Percentiles rank a stretch among this genome's conserved stretches.
Conservation (phyloP, 2,113 vertebrate species). For the Ptychochromis oligacanthus region DNA sequence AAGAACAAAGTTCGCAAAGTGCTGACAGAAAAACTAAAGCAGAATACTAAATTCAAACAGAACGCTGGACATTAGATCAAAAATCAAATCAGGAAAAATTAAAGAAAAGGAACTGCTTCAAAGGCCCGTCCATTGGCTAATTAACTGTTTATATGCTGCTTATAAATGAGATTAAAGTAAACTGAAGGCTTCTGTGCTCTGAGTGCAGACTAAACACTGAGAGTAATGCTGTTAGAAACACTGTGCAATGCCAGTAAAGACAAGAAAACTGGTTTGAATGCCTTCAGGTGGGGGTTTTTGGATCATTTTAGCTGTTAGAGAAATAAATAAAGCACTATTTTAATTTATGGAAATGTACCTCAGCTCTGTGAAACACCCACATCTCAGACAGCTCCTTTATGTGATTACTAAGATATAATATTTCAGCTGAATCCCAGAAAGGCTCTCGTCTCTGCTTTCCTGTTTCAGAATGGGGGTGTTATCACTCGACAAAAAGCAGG, state of each 20-base stretch:
- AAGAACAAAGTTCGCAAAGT: too few relatives aligned
- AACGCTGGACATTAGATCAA: too few relatives aligned
- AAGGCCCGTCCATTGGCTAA: neutral
- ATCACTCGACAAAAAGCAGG: conserved; percentile 54
- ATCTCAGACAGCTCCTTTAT: neutral
- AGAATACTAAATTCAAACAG: too few relatives aligned
- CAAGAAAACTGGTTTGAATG: neutral
- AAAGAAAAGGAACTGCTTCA: neutral
- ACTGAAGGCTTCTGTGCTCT: neutral
- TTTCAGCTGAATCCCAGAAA: conserved; percentile 17
- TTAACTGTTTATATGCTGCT: neutral
- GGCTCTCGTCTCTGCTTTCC: neutral
- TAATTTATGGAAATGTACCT: neutral
- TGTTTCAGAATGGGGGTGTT: conserved; percentile 9
- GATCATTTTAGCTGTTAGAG: neutral
- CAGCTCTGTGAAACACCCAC: neutral
- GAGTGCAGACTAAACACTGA: neutral
- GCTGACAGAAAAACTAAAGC: too few relatives aligned
- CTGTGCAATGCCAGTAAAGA: neutral
- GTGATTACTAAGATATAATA: conserved; percentile 22
- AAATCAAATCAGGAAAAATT: too few relatives aligned
- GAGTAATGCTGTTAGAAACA: neutral
- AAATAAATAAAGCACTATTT: neutral
- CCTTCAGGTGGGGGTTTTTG: neutral
- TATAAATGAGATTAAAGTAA: neutral